A percentile compares a stretch with the other conserved stretches of the same genome.
These are phyloP conservation scores for Paguma larvata DNA, from an alignment of 2,797 vertebrate genomes.

Conservation along the genomic window DNA sequence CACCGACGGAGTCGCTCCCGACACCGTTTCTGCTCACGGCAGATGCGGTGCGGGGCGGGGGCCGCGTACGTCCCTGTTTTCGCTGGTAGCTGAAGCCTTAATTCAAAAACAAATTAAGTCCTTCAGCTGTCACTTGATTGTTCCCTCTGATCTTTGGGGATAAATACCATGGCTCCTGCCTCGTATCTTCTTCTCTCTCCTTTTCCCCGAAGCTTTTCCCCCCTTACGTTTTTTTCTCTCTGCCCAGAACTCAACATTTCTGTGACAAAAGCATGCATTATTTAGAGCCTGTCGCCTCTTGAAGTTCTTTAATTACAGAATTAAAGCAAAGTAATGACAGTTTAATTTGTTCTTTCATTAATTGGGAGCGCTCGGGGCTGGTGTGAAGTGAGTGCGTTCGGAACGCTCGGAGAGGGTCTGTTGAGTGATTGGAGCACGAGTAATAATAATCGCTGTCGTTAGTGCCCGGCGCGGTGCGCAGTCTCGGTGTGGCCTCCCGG, in stretches of 20 bases:
- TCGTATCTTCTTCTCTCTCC: not conserved
- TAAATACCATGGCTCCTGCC: not conserved
- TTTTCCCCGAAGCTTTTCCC: not conserved
- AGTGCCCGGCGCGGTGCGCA: rapidly evolving
- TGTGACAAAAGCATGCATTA: slow-evolving; percentile 80
- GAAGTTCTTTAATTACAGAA: slow-evolving; percentile 85
- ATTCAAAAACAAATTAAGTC: slow-evolving; percentile 71
- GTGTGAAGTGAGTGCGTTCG: not conserved
- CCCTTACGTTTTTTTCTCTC: not conserved
- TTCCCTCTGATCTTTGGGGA: slow-evolving; percentile 10
- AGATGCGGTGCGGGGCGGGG: not conserved
- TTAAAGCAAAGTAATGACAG: slow-evolving; percentile 82
- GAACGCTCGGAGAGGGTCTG: not conserved
- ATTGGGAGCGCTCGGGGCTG: slow-evolving; percentile 79
- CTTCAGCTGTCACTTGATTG: slow-evolving; percentile 67
- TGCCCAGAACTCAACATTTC: slow-evolving; percentile 61
- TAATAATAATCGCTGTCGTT: rapidly evolving
- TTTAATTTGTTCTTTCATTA: slow-evolving; percentile 84
- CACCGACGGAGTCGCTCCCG: not conserved
- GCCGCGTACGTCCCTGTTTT: not conserved
- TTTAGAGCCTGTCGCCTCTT: slow-evolving; percentile 80
- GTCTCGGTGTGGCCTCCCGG: rapidly evolving
- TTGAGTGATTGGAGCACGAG: not conserved
- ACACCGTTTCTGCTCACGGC: slow-evolving; percentile 2
- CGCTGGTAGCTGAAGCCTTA: slow-evolving; percentile 45